Conservation (phyloP, 2,113 vertebrate species). For the Gasterosteus nipponicus region DNA sequence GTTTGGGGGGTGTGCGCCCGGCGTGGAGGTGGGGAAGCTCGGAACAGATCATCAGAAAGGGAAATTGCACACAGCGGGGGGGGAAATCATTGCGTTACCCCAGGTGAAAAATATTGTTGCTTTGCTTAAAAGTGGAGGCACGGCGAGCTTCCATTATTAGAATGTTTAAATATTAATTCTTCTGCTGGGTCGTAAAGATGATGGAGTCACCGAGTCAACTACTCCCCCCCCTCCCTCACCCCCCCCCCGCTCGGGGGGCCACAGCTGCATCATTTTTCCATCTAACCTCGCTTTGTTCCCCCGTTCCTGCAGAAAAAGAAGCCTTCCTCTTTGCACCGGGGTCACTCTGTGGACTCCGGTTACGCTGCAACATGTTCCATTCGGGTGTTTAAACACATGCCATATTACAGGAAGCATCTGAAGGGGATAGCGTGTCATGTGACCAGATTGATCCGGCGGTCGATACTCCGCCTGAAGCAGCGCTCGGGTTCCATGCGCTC, state of each 20-base stretch:
- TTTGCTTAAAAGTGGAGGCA: constrained; percentile 96
- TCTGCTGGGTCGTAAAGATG: constrained; percentile 98
- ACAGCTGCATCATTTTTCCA: constrained; percentile 50
- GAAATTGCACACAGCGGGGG: constrained; percentile 84
- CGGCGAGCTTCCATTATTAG: constrained; percentile 99
- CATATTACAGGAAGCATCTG: constrained; percentile 55
- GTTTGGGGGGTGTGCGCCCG: constrained; percentile 64
- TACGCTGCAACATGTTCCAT: constrained; percentile 29
- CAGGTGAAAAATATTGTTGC: constrained; percentile 97
- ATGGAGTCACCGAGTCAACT: constrained; percentile 94
- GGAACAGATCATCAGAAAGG: constrained; percentile 84
- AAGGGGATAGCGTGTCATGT: constrained; percentile 44
- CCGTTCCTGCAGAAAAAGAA: constrained; percentile 43
- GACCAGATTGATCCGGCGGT: constrained; percentile 53
- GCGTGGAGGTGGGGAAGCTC: too few species aligned
- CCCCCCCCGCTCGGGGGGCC: constrained; percentile 53
- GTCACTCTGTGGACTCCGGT: constrained; percentile 24
- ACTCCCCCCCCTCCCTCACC: constrained; percentile 87
- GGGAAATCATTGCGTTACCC: constrained; percentile 87
- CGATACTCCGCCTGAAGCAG: constrained; percentile 76
- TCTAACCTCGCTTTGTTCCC: constrained; percentile 56
- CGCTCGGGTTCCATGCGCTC: constrained; percentile 58
- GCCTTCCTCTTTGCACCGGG: constrained; percentile 30
- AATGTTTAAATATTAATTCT: constrained; percentile 99
- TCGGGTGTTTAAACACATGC: constrained; percentile 34